These are phyloP conservation scores for Trichosurus vulpecula DNA, from an alignment of 2,797 vertebrate genomes.

Conservation along the genomic window DNA sequence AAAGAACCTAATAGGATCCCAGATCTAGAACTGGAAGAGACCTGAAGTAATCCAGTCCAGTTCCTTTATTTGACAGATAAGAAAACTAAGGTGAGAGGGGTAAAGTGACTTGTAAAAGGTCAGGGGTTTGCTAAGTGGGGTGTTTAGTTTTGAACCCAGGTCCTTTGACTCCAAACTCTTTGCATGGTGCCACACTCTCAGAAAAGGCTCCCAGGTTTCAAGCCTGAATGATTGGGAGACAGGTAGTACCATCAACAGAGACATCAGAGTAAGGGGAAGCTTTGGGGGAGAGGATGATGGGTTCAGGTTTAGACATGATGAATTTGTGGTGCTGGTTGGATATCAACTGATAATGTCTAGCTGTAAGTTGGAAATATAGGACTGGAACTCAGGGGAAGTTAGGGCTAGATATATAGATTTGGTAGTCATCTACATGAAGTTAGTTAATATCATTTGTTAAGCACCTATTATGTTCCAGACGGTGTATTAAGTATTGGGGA, in stretches of 20 bases:
- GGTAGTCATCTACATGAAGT: background rate
- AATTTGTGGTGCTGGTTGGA: background rate
- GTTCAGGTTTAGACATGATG: background rate
- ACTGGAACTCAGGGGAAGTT: background rate
- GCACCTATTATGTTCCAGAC: background rate
- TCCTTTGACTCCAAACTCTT: background rate
- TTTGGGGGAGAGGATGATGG: background rate
- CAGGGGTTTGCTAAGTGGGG: background rate
- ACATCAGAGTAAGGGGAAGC: background rate
- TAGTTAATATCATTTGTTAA: background rate
- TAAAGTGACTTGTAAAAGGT: background rate
- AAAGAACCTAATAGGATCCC: background rate
- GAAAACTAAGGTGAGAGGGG: background rate
- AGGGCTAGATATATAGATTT: background rate
- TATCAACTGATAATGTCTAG: background rate
- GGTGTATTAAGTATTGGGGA: background rate
- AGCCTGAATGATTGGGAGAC: background rate
- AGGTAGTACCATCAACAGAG: no score
- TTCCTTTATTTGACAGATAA: background rate
- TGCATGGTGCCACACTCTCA: background rate
- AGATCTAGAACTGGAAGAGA: background rate
- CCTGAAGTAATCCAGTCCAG: background rate
- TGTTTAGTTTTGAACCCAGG: background rate
- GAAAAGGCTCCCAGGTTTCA: background rate
- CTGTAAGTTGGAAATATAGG: background rate